Evolutionary conservation across 2,888 invertebrate species (phyloP), one percentile per base, ranked within the genome.

Genomic region (Copidosoma aretas): DNA sequence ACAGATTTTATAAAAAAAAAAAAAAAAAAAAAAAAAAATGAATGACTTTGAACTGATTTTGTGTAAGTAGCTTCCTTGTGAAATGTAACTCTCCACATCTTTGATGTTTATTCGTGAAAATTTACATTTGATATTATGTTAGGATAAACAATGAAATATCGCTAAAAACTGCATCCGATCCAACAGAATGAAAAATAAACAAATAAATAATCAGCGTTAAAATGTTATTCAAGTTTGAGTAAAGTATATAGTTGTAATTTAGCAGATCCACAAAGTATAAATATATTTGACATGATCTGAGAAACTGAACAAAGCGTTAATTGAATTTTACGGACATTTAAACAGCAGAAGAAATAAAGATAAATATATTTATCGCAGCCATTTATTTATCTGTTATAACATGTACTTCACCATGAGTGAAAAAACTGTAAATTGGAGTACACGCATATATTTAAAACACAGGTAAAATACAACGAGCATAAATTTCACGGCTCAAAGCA

Each of bases 221-320:
- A 60, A 64, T 70, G 70, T 70, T 70, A 64, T 67, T 70, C 66
- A 67, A 64, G 63, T 70, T 70, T 70, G 60, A 63, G 66, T 67
- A 70, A 63, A 67, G 63, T 32, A 67, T 65, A 67, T 66, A 67
- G 70, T 64, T 41, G 62, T 67, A 66, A 66, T 63, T 64, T 67
- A 70, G 25, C 53, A 64, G 52, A 64, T 58, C 62, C 17, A 46
- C 17, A 14, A 46, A 70, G 62, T 19, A 56, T 64, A 57, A 69
- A 46, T 64, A 70, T 70, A 60, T 70, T 70, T 60, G 64, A 67
- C 58, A 61, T 63, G 51, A 57, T 32, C 32, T 32, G 3, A 8
- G 8, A 8, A 32, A 32, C 32, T 32, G 32, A 32, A 32, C 8
- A 8, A 32, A 32, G 32, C 32, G 17, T 46, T 46, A 8, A 15